Evolutionary conservation across 2,113 vertebrate genomes (phyloP), one percentile per base, ranked within the genome.

Genomic region (Campylorhamphus procurvoides): DNA sequence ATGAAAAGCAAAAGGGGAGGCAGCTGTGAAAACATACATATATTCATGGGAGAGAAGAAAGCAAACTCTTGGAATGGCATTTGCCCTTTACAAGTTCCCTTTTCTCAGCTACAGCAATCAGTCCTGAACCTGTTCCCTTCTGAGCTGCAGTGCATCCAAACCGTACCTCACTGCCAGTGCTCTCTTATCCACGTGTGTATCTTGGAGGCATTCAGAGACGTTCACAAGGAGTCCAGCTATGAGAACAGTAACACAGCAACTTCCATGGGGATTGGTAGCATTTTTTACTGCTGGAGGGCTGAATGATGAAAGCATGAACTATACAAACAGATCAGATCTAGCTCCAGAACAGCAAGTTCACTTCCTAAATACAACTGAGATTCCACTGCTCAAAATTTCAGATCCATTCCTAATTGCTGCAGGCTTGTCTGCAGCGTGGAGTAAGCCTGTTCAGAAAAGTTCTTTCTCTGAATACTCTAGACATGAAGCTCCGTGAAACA

Each of bases 11-110:
- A 63, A 56, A 80, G 66, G 35, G 42, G 33, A 93, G 22, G 46
- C 74, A 91, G 77, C 74, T 95, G 58, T 87, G 53, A 79, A 93
- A 84, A 37, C 15, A 35, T 68, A 37, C 39, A 31, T 89, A 31
- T 62, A 74, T 90, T 74, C 29, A 44, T 63, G 69, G 39, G 63
- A 91, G 76, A 84, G 82, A 91, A 94, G 72, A 85, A 91, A 91
- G 75, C 28, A 63, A 86, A 71, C 60, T 83, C 79, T 69, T 67
- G 84, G 87, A 62, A 74, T 74, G 64, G 42, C 59, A 75, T 84
- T 94, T 96, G 67, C 90, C 82, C 82, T 96, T 95, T 71, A 62
- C 78, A 59, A 58, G 62, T 75, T 94, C 59, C 62, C 55, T 95
- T 92, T 84, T 72, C 64, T 91, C 67, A 78, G 81, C 64, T 84